A percentile compares a stretch with the other conserved stretches of the same genome.
Conservation (phyloP, 2,888 invertebrate species). For the Platypus cylindrus region DNA sequence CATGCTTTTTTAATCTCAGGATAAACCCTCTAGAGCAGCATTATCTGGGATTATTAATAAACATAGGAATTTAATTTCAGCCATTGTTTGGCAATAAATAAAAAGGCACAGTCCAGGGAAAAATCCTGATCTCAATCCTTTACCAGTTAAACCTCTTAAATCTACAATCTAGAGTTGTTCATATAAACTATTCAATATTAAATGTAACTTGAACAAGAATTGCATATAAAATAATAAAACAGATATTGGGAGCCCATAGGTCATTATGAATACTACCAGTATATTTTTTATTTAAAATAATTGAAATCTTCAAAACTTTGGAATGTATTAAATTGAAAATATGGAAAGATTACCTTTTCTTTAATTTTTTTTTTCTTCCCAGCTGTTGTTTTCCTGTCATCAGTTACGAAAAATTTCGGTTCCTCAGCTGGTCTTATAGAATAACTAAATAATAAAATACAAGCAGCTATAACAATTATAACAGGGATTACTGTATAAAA, state of each 20-base stretch:
- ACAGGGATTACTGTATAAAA: constrained; percentile 42
- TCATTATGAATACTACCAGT: neutral
- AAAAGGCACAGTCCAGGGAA: too few relatives aligned
- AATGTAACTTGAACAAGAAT: neutral
- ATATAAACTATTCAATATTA: neutral
- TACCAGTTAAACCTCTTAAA: too few relatives aligned
- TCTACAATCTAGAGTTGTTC: too few relatives aligned
- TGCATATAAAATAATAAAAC: neutral
- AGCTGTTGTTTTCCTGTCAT: constrained; percentile 55
- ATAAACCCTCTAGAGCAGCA: too few relatives aligned
- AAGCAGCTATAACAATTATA: constrained; percentile 35
- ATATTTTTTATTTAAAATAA: neutral
- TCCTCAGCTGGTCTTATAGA: constrained; percentile 38
- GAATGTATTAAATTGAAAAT: neutral
- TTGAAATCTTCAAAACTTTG: neutral
- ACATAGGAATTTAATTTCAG: too few relatives aligned
- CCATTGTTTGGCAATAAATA: too few relatives aligned
- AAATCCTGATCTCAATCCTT: too few relatives aligned
- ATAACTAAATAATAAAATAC: constrained; percentile 27
- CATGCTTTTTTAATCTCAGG: too few relatives aligned
- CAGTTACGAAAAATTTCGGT: constrained; percentile 59
- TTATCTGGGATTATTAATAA: too few relatives aligned
- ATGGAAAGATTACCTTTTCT: constrained; percentile 45
- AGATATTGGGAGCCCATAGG: constrained; percentile 1
- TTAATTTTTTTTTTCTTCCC: constrained; percentile 54